Conservation (phyloP, 37 sponge, comb jelly and placozoan genomes). For the Agelas oroides region DNA sequence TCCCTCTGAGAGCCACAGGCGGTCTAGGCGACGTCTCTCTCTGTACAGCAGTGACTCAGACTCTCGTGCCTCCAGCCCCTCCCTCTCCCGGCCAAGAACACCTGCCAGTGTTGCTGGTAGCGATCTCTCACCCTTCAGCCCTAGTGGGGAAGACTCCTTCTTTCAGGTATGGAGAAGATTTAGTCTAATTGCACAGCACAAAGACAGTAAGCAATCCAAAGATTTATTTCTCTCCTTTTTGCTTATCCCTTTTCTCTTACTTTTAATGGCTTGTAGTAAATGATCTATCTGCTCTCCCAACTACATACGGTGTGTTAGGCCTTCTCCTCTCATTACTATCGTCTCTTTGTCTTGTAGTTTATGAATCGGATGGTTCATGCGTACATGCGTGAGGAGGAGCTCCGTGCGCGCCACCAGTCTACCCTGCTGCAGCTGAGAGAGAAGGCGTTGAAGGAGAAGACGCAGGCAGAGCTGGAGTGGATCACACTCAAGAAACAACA, state of each 20-base stretch:
- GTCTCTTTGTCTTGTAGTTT: too few species aligned
- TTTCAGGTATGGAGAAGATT: slow-evolving; percentile 21
- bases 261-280: too few species aligned
- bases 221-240: background rate
- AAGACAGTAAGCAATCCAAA: too few species aligned
- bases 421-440: slow-evolving; percentile 87
- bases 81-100: slow-evolving; percentile 18
- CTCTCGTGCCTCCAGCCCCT: slow-evolving; percentile 3
- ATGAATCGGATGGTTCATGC: slow-evolving; percentile 69
- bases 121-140: slow-evolving; percentile 29
- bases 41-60: slow-evolving; percentile 24
- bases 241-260: too few species aligned
- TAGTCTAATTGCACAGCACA: background rate
- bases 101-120: slow-evolving; percentile 9
- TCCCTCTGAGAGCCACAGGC: slow-evolving; percentile 83
- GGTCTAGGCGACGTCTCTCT: background rate
- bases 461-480: slow-evolving; percentile 75
- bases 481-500: slow-evolving; percentile 58
- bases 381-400: slow-evolving; percentile 82
- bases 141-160: slow-evolving; percentile 53
- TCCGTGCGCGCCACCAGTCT: slow-evolving; percentile 76
- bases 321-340: background rate
- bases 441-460: slow-evolving; percentile 75
- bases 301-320: background rate
- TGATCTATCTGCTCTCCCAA: background rate